Base-by-base conservation (phyloP, 2,888 invertebrate genomes). In the Conops quadrifasciatus region DNA sequence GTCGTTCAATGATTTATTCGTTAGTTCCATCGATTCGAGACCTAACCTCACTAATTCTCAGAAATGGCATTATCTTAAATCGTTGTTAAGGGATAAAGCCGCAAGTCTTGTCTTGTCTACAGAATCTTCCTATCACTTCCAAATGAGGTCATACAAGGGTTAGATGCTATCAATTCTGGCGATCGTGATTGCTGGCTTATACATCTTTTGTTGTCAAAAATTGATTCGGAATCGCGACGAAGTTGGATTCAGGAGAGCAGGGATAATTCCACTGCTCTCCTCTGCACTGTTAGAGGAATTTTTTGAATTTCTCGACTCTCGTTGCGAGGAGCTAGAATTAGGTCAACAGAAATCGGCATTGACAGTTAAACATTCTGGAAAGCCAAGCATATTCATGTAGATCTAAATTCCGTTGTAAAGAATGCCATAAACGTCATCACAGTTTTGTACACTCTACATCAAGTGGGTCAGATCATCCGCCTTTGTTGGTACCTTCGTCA, bases 41-140 rank as follows among this genome's bases (percentile, higher is more conserved):
- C 13, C 64, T 13, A 62, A 56, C 5, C 63, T 76, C 13, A 71
- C 73, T 2, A 49, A 59, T 13, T 73, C 72, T 0, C 73, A 75
- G 51, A 75, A 74, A 28, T 72, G 75, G 13, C 60, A 75, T 53
- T 72, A 74, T 58, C 28, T 74, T 9, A 76, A 73, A 60, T 72
- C 72, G 1, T 66, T 75, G 19, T 51, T 74, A 24, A 1, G 69
- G 68, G 45, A n/a, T n/a, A n/a, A n/a, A 70, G 63, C 2, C 66
- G 76, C 11, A 74, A 70, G 16, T 71, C 73, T 62, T 53, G 70
- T n/a, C 21, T 71, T 0, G 70, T 70, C n/a, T 19, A 75, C 74
- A 51, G 71, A 73, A 45, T 68, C 0, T 75, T 75, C 11, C 53
- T 72, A 26, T 43, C 67, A n/a, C 36, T 71, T 15, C 70, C 73